phyloP scores from a whole-genome alignment of 2,113 vertebrate genomes.

The Entosphenus tridentatus region DNA sequence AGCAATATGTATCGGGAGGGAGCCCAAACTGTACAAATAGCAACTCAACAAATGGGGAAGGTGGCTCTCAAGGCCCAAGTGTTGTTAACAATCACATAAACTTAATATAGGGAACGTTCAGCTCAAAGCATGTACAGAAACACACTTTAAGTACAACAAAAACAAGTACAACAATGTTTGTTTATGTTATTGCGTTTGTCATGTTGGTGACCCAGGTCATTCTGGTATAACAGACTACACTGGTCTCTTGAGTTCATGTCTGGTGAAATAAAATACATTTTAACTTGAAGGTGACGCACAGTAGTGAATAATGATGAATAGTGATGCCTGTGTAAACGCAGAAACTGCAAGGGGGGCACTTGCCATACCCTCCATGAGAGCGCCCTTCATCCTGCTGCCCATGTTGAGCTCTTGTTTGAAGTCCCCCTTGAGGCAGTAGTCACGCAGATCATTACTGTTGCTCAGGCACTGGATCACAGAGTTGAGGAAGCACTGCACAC shows the following conservation, averaged over 20 bases:
- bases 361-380: conserved; percentile 52
- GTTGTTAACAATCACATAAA: no score
- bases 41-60: no score
- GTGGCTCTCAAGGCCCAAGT: no score
- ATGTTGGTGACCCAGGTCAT: no score
- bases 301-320: accelerated
- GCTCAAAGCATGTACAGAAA: no score
- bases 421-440: conserved; percentile 61
- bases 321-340: not conserved
- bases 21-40: no score
- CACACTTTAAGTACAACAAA: no score
- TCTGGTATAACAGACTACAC: not conserved
- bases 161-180: no score
- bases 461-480: conserved; percentile 88
- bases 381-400: conserved; percentile 30
- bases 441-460: conserved; percentile 64
- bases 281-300: not conserved
- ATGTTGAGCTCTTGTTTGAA: conserved; percentile 50
- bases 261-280: not conserved
- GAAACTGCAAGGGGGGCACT: accelerated
- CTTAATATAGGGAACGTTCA: no score
- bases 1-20: no score
- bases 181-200: no score
- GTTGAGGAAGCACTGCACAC: conserved; percentile 80
- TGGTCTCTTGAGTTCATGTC: not conserved